Evolutionary conservation across 2,888 invertebrate species (phyloP), one percentile per base, ranked within the genome.

Genomic region (Hirtodrosophila cameraria): DNA sequence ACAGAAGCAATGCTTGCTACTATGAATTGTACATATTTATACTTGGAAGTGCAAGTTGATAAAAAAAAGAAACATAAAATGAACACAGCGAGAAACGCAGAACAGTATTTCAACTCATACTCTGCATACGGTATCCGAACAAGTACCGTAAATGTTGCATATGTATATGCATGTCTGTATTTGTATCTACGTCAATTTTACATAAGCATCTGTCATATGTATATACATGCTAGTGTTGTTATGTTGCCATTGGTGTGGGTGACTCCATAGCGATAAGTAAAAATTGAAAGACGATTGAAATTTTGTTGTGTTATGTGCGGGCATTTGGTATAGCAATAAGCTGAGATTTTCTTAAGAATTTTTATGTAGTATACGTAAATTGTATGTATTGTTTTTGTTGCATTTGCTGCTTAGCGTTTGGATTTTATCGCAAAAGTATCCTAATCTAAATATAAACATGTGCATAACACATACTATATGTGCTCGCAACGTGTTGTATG

Each of bases 341-440:
- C 39, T 41, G 27, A 30, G 48, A 53, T 33, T 28, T 36, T 58
- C 39, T 36, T 49, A 43, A 20, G 33, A 45, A 72, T 20, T n/a
- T 33, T 23, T 33, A 23, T 18, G 18, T 18, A 4, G n/a, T n/a
- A n/a, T n/a, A n/a, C n/a, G n/a, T n/a, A n/a, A n/a, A n/a, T n/a
- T n/a, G n/a, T n/a, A n/a, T n/a, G n/a, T n/a, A n/a, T n/a, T n/a
- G n/a, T n/a, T n/a, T n/a, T n/a, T n/a, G n/a, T n/a, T 23, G 23
- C 8, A 23, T 6, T 57, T 30, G 27, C 46, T 71, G 52, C 48
- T 52, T 45, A 45, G 25, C 39, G 20, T 42, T 49, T 39, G 13
- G 13, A 18, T 35, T 55, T 74, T 71, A 71, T 71, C 75, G 52
- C 35, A 20, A 57, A n/a, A 23, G 41, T 74, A 71, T 71, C 71